Base-by-base conservation (phyloP, 2,113 vertebrate genomes). In the Gymnorhina tibicen region DNA sequence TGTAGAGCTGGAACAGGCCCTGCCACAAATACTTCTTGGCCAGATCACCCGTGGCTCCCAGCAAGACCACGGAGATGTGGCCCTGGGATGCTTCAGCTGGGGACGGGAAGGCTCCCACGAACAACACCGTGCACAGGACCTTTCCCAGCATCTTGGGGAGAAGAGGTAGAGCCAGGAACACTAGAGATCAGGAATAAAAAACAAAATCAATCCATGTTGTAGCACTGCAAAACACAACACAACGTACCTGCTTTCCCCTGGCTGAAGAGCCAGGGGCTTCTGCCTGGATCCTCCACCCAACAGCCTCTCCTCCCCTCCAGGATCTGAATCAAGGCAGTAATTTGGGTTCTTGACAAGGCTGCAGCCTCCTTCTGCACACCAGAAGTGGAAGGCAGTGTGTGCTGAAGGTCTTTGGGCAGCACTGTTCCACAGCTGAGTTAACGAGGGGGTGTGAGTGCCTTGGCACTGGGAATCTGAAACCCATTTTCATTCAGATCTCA, bases 21-120 rank as follows among this genome's bases (percentile, higher is more conserved):
- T 99, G 99, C 99, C 99, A 99, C 42, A 99, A 91, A 93, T 99
- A 99, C 81, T 99, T 99, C 90, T 95, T 99, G 26, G 99, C 99
- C 96, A 99, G 91, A 94, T 99, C 99, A 1, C 99, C 99, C 0
- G 99, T 99, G 35, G 98, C 99, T 63, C 99, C 99, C 81, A 99
- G 97, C 59, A 99, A 87, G 67, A 99, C 75, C 50, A 99, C 96
- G 0, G 99, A 99, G 70, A 99, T 93, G 26, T 99, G 99, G 33
- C 99, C 98, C 41, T 89, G 98, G 13, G 84, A 82, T 6, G 80
- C 94, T 56, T 67, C 95, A 14, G 97, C 95, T 14, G 79, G 68
- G 1, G 87, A 63, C 2, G 91, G 97, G 68, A 98, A 90, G 33
- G 98, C 78, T 52, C 97, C 87, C 93, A 98, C 24, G 14, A 99